Conservation (phyloP, 2,888 invertebrate genomes). For the Drosophila vallismaia region DNA sequence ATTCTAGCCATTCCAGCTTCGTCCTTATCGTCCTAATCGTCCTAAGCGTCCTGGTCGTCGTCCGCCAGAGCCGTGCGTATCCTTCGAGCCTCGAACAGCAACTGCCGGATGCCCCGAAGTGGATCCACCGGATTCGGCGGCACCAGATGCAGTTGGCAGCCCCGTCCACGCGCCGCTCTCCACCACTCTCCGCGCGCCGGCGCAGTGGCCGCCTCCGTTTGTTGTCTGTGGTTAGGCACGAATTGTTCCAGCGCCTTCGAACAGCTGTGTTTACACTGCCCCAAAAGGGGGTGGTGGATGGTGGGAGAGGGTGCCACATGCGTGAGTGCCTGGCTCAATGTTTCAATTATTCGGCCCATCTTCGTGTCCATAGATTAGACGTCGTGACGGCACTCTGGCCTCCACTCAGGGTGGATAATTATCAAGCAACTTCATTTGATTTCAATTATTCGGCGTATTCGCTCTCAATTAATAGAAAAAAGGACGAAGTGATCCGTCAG, state of each 20-base stretch:
- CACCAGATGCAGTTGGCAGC: conserved; percentile 51
- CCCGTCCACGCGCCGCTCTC: conserved; percentile 29
- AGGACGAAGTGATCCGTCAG: not conserved
- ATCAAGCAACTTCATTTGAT: conserved; percentile 16
- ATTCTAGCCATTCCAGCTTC: conserved; percentile 29
- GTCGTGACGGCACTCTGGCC: conserved; percentile 8
- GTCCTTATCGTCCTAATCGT: not conserved
- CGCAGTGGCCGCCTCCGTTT: conserved; percentile 49
- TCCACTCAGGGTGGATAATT: not conserved
- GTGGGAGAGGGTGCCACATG: conserved; percentile 37
- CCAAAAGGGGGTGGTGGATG: conserved; percentile 21
- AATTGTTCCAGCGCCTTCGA: conserved; percentile 30
- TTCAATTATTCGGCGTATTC: conserved; percentile 19
- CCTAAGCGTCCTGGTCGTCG: conserved; percentile 26
- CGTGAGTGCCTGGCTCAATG: conserved; percentile 62
- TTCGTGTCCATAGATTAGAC: conserved; percentile 45
- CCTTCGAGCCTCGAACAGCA: conserved; percentile 83
- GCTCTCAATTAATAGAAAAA: conserved; percentile 16
- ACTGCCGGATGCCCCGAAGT: conserved; percentile 60
- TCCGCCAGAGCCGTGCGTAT: conserved; percentile 78
- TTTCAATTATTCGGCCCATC: conserved; percentile 63
- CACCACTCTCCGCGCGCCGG: conserved; percentile 59
- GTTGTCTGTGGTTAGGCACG: conserved; percentile 78
- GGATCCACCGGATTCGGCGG: conserved; percentile 38
- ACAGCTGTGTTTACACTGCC: conserved; percentile 75